Percentiles rank a stretch among this genome's conserved stretches.
Evolutionary conservation across 2,113 vertebrate genomes (phyloP).

Genomic region (Lipophrys pholis): DNA sequence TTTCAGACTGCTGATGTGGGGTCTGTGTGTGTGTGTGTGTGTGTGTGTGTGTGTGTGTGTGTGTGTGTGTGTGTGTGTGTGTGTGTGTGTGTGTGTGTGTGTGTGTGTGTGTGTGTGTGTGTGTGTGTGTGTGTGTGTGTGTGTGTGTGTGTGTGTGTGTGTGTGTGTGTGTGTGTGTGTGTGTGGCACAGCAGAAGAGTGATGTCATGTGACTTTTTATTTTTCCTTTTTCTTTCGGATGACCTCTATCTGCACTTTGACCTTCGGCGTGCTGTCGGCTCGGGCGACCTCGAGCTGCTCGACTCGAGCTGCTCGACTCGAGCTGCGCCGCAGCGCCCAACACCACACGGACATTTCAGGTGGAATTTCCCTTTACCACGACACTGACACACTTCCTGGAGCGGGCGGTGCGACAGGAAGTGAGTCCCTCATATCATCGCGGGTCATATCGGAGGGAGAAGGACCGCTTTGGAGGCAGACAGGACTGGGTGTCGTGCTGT

Average conservation of each 20-base stretch:
- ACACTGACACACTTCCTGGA: not conserved
- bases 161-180: no score
- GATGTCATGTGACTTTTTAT: constrained; percentile 58
- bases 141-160: no score
- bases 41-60: no score
- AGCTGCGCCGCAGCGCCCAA: no score
- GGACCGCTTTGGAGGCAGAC: constrained; percentile 28
- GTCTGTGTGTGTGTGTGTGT: no score
- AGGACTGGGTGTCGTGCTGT: no score
- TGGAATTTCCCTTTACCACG: constrained; percentile 54
- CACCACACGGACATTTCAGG: constrained; percentile 18
- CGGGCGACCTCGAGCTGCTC: no score
- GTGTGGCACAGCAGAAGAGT: constrained; percentile 33
- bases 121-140: no score
- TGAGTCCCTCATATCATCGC: not conserved
- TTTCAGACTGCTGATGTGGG: not conserved
- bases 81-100: not conserved
- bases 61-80: not conserved
- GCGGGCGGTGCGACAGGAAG: constrained; percentile 3
- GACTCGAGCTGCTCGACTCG: no score
- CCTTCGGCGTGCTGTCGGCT: constrained; percentile 1
- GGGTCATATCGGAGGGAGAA: constrained; percentile 1
- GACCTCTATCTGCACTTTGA: constrained; percentile 65
- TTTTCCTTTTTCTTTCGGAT: not conserved
- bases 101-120: no score